Evolutionary conservation across 1,140 invertebrate species (phyloP), one percentile per base, ranked within the genome.

Genomic region (Drosophila ananassae): DNA sequence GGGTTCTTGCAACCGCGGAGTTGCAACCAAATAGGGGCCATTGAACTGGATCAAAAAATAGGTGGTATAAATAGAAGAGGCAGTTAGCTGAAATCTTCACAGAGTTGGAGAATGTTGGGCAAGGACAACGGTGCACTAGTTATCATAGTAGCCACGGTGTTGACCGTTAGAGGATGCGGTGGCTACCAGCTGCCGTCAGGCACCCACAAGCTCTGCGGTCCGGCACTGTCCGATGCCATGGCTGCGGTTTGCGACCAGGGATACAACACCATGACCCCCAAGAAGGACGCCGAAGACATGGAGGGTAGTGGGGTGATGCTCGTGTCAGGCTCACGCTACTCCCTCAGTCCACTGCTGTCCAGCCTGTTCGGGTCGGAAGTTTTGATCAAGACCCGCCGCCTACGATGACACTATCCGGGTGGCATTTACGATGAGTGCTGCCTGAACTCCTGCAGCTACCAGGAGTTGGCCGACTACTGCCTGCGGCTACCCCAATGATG

Each of bases 401-500:
- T 55, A 34, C 37, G 72, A 13, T 67, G 87, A 13, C 71, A 85
- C 28, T 25, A 61, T 3, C 25, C 48, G 7, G 41, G 48, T 3
- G 87, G 85, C 41, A 66, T 90, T 30, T 64, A 87, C 39, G 72
- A 90, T 7, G 81, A 90, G 59, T 90, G 85, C 53, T 90, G 85
- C 28, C 47, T 67, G 22, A 69, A 79, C 7, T 54, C 81, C 17
- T 90, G 85, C 57, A 55, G 41, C 48, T 79, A 79, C 60, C 41
- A 37, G 4, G 85, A 90, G 41, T 44, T 90, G 37, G 24, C 69
- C 41, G 61, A 75, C 54, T 90, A 90, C 59, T 90, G 85, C 24
- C 78, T 47, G 6, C 9, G 21, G 21, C 44, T 68, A 10, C 39
- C 62, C 30, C 54, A 57, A 52, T 52, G 39, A 50, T 39, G n/a